Conservation (phyloP, 2,113 vertebrate species). For the Phalacrocorax carbo region DNA sequence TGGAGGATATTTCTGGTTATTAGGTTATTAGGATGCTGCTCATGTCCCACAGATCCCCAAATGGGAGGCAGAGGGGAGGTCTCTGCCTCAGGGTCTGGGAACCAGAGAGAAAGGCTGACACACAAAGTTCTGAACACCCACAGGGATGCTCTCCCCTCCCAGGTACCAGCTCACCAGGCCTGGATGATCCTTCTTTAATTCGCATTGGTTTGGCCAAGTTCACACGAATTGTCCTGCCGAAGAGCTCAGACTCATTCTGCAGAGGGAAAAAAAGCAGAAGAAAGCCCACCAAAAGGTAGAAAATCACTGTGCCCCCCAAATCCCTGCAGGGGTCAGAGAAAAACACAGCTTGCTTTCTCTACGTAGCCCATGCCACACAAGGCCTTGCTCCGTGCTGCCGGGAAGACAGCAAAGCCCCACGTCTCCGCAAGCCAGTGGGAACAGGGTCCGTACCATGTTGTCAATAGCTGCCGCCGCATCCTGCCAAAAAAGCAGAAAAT, state of each 20-base stretch:
- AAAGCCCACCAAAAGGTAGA: background rate
- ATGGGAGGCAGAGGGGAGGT: background rate
- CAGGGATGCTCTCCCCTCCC: rapidly evolving
- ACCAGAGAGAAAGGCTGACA: background rate
- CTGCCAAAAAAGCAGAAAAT: slow-evolving; percentile 63
- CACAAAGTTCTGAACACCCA: background rate
- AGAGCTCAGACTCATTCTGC: slow-evolving; percentile 96
- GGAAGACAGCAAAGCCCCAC: background rate
- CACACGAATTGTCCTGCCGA: slow-evolving; percentile 92
- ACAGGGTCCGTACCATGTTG: slow-evolving; percentile 84
- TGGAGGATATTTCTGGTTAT: background rate
- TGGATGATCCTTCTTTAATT: slow-evolving; percentile 95
- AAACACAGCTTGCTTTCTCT: background rate
- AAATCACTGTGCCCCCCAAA: background rate
- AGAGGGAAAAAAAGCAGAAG: background rate
- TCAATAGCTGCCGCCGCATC: slow-evolving; percentile 96
- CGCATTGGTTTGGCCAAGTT: slow-evolving; percentile 97
- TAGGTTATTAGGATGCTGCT: background rate
- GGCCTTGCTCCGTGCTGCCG: rapidly evolving
- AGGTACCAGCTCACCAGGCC: slow-evolving; percentile 80
- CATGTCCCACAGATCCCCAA: background rate
- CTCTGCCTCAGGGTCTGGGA: background rate
- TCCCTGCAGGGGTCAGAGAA: background rate
- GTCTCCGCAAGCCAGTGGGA: rapidly evolving
- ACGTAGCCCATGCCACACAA: rapidly evolving